phyloP scores from a whole-genome alignment of 2,888 invertebrate genomes.

The Piscicola geometra region DNA sequence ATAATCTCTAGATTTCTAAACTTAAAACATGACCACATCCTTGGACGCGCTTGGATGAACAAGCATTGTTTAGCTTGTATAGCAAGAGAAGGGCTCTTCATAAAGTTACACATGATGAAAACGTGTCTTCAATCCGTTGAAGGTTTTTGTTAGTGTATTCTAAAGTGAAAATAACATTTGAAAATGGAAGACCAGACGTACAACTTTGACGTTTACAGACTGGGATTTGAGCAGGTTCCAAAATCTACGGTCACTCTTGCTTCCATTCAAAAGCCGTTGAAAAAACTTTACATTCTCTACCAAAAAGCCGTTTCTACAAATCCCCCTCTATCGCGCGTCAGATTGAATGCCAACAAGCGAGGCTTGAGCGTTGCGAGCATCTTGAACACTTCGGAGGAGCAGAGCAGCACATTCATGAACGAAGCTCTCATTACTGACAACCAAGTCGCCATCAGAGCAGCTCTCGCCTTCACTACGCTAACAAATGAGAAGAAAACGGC shows the following conservation, averaged over 20 bases:
- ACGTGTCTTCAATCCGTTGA: not conserved
- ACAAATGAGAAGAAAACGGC: constrained; percentile 3
- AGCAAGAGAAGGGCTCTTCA: too few relatives aligned
- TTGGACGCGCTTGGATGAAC: not conserved
- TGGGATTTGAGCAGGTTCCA: constrained; percentile 14
- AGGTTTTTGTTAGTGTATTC: too few relatives aligned
- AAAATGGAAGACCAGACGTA: constrained; percentile 8
- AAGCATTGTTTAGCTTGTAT: not conserved
- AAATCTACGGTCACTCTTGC: constrained; percentile 5
- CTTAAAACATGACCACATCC: not conserved
- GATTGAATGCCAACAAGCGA: constrained; percentile 3
- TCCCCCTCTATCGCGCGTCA: constrained; percentile 4
- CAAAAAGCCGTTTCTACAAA: constrained; percentile 18
- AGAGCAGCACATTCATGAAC: not conserved
- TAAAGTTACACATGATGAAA: too few relatives aligned
- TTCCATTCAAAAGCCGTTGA: constrained; percentile 24
- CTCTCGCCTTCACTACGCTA: not conserved
- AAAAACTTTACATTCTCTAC: constrained; percentile 18
- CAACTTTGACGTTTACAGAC: constrained; percentile 25
- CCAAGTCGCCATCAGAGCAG: not conserved
- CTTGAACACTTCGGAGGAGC: constrained; percentile 6
- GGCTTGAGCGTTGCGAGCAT: constrained; percentile 1
- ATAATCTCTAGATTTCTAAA: too few relatives aligned
- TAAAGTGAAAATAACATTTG: too few relatives aligned
- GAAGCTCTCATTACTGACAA: constrained; percentile 6